A percentile compares a stretch with the other conserved stretches of the same genome.
phyloP scores from a whole-genome alignment of 30 jellyfish, hydroid and myxozoan genomes.

The Cassiopea andromeda region DNA sequence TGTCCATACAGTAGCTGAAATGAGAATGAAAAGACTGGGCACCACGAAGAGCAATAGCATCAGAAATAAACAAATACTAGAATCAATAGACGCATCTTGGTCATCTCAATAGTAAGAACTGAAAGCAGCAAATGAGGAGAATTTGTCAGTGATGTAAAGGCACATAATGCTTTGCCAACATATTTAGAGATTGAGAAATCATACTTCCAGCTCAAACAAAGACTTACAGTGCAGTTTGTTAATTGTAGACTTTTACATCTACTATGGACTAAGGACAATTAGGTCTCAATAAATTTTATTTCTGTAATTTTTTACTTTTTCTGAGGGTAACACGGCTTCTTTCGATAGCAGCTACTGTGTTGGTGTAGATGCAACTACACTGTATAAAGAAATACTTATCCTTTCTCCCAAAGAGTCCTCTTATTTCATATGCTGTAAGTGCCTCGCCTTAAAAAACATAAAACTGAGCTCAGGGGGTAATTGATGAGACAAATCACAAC shows the following conservation, averaged over 20 bases:
- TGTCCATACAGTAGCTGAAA: no score
- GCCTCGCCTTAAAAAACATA: no score
- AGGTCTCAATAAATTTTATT: background rate
- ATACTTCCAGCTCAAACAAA: slow-evolving; percentile 30
- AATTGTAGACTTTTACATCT: background rate
- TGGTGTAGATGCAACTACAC: background rate
- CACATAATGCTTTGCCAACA: slow-evolving; percentile 27
- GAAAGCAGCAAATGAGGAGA: slow-evolving; percentile 35
- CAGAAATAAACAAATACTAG: slow-evolving; percentile 4
- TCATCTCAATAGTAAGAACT: background rate
- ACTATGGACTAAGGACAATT: background rate
- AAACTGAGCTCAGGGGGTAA: no score
- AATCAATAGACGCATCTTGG: slow-evolving; percentile 30
- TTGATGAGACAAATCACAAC: no score
- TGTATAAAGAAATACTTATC: no score
- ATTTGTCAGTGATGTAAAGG: slow-evolving; percentile 29
- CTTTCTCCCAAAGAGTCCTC: no score
- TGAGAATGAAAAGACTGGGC: no score
- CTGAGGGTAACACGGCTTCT: background rate
- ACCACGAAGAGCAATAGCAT: no score
- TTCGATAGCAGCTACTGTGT: no score
- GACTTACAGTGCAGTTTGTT: background rate
- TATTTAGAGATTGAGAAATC: slow-evolving; percentile 25
- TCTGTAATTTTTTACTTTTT: background rate
- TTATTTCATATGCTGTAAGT: no score